A percentile compares a stretch with the other conserved stretches of the same genome.
phyloP scores from a whole-genome alignment of 37 sponge, comb jelly and placozoan genomes.

The Tethya wilhelma region DNA sequence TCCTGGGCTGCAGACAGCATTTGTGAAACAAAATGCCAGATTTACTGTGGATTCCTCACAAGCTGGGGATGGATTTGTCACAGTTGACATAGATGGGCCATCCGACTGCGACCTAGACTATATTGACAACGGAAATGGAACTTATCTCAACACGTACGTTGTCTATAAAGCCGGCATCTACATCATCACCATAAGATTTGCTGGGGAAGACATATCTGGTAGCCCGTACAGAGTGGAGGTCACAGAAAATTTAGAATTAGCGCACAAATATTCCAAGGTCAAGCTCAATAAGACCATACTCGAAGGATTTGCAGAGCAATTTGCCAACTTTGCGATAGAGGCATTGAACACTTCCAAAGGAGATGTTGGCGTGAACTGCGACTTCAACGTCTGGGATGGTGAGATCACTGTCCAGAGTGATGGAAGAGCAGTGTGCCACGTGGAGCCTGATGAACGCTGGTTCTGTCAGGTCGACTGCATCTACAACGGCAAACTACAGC shows the following conservation, averaged over 20 bases:
- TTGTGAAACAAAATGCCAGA: constrained; percentile 53
- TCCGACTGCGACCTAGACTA: constrained; percentile 33
- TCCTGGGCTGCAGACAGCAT: constrained; percentile 80
- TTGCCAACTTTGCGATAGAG: too few relatives aligned
- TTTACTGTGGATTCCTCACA: constrained; percentile 81
- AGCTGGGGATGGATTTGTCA: constrained; percentile 82
- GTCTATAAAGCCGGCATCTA: constrained; percentile 72
- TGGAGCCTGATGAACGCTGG: too few relatives aligned
- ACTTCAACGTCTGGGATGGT: background rate
- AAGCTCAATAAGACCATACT: constrained; percentile 32
- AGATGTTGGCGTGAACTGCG: too few relatives aligned
- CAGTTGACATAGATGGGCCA: constrained; percentile 65
- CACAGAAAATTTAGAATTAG: constrained; percentile 77
- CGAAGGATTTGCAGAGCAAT: too few relatives aligned
- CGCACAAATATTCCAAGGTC: background rate
- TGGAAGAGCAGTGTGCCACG: background rate
- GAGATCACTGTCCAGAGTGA: constrained; percentile 26
- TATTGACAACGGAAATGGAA: constrained; percentile 38
- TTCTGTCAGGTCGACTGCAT: too few relatives aligned
- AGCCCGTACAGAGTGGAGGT: constrained; percentile 63
- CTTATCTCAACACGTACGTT: constrained; percentile 55
- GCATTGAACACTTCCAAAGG: too few relatives aligned
- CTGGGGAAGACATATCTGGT: constrained; percentile 70
- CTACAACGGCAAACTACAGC: too few relatives aligned
- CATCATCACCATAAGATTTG: constrained; percentile 79